Percentiles rank a stretch among this genome's conserved stretches.
Conservation (phyloP, 1,140 invertebrate species). For the Hypsibius dujardini region DNA sequence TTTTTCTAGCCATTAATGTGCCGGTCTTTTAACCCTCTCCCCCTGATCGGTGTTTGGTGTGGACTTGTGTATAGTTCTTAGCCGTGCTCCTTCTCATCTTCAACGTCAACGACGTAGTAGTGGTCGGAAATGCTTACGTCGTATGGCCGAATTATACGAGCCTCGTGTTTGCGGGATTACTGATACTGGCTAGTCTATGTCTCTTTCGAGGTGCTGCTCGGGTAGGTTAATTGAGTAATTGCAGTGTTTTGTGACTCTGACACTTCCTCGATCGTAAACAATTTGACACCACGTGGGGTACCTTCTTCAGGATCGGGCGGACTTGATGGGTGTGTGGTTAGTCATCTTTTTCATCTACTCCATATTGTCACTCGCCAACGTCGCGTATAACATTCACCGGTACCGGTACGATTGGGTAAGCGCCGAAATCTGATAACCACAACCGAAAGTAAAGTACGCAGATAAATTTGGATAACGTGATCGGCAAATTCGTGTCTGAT, state of each 20-base stretch:
- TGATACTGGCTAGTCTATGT: background rate
- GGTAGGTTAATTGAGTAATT: background rate
- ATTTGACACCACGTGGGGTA: background rate
- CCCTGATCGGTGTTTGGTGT: no score
- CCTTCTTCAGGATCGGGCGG: background rate
- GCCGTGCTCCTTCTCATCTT: constrained; percentile 5
- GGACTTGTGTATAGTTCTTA: background rate
- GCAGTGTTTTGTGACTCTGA: constrained; percentile 1
- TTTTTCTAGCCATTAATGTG: no score
- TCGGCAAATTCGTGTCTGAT: no score
- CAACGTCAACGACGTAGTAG: background rate
- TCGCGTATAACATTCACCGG: background rate
- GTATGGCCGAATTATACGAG: background rate
- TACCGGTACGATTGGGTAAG: background rate
- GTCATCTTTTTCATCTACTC: background rate
- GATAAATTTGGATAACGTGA: no score
- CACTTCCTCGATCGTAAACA: background rate
- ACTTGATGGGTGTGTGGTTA: background rate
- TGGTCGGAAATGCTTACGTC: background rate
- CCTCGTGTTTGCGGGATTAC: background rate
- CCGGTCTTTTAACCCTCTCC: no score
- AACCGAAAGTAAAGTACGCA: no score
- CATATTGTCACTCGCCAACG: background rate
- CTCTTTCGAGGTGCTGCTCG: background rate
- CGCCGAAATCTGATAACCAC: background rate